Percentiles rank a stretch among this genome's conserved stretches.
These are phyloP conservation scores for Trochalopteron elliotii DNA, from an alignment of 2,113 vertebrate genomes.

Conservation along the genomic window DNA sequence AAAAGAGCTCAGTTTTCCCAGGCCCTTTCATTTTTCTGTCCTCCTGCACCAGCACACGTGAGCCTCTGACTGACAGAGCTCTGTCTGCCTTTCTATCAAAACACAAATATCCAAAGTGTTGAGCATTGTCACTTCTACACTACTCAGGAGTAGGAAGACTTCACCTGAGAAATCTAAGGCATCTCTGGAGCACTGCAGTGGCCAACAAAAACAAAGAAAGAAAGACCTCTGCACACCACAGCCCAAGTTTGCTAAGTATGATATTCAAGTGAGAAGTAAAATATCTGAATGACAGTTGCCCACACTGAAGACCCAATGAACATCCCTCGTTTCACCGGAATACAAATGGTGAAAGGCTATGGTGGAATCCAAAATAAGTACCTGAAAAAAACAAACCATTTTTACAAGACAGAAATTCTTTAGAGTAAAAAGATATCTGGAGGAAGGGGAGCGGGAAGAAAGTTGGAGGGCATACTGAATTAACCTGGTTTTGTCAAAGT, in stretches of 20 bases:
- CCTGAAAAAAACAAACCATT: background rate
- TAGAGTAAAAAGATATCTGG: background rate
- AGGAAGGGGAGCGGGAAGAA: fast-evolving
- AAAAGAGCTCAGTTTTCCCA: background rate
- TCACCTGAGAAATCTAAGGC: background rate
- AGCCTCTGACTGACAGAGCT: background rate
- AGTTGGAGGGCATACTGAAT: background rate
- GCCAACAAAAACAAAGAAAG: background rate
- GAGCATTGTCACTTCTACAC: background rate
- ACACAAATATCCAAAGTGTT: background rate
- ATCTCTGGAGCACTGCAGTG: background rate
- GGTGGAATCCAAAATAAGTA: background rate
- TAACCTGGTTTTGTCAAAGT: background rate
- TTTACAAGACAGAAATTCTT: background rate
- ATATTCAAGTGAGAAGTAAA: background rate
- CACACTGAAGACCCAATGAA: background rate
- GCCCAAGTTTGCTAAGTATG: background rate
- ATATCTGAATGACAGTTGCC: background rate
- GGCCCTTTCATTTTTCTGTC: background rate
- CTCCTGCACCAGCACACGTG: fast-evolving
- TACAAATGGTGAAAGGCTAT: background rate
- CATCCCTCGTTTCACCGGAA: background rate
- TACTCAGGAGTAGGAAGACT: background rate
- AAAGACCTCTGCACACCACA: background rate
- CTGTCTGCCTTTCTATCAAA: background rate